Conservation (phyloP, 2,888 invertebrate genomes). For the Sympetrum striolatum region DNA sequence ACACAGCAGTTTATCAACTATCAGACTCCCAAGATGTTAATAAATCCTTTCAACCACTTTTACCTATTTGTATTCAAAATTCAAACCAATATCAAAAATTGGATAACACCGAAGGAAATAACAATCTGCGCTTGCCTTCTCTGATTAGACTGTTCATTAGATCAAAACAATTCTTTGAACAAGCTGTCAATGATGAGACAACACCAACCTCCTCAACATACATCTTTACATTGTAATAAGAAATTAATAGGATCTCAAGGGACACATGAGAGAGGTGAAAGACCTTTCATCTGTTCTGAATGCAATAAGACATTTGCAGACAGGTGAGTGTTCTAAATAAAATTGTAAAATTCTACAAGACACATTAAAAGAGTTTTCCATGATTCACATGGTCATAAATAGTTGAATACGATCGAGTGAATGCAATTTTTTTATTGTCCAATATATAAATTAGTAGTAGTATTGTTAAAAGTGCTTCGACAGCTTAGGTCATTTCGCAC, state of each 20-base stretch:
- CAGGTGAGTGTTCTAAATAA: conserved; percentile 58
- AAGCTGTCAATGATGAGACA: background rate
- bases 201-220: conserved; percentile 57
- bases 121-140: background rate
- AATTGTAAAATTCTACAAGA: too few relatives aligned
- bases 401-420: background rate
- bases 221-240: conserved; percentile 69
- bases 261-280: conserved; percentile 71
- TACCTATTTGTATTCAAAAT: background rate
- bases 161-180: background rate
- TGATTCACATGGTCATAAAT: background rate
- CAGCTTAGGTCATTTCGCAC: too few relatives aligned
- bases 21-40: background rate
- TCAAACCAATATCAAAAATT: background rate
- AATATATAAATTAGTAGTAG: too few relatives aligned
- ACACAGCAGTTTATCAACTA: background rate
- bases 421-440: background rate
- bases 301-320: conserved; percentile 74
- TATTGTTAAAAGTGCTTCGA: too few relatives aligned
- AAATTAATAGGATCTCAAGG: conserved; percentile 75
- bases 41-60: background rate
- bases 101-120: background rate
- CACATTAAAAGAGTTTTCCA: too few relatives aligned
- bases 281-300: conserved; percentile 72
- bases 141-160: background rate